A percentile compares a stretch with the other conserved stretches of the same genome.
These are phyloP conservation scores for Telenomus remus DNA, from an alignment of 1,140 invertebrate species.

Conservation along the genomic window DNA sequence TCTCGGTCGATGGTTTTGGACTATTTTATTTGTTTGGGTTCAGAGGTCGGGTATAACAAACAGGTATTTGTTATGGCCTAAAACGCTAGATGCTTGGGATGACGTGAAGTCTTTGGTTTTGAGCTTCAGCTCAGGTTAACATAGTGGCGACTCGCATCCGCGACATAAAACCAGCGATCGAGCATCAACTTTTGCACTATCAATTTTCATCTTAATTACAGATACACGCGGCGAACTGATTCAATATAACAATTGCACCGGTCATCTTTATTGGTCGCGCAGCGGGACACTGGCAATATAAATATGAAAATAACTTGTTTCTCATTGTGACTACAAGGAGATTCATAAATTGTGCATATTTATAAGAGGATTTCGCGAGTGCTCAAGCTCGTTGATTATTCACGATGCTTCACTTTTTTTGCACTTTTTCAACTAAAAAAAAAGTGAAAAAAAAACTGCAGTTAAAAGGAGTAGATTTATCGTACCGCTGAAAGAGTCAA, in stretches of 20 bases:
- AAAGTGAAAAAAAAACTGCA: no score
- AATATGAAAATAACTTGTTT: conserved; percentile 53
- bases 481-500: not conserved
- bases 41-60: no score
- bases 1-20: no score
- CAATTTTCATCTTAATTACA: conserved; percentile 54
- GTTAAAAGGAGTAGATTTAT: no score
- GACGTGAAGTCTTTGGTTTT: not conserved
- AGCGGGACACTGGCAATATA: conserved; percentile 37
- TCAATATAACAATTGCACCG: conserved; percentile 47
- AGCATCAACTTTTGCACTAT: conserved; percentile 34
- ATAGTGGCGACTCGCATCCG: conserved; percentile 19
- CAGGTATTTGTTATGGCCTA: no score
- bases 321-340: conserved; percentile 37
- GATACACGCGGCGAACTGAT: conserved; percentile 41
- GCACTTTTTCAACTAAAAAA: conserved; percentile 7
- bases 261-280: conserved; percentile 44
- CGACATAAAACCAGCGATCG: conserved; percentile 32
- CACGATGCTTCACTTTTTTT: conserved; percentile 25
- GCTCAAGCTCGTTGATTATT: conserved; percentile 26
- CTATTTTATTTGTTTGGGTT: no score
- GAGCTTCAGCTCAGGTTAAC: conserved; percentile 6
- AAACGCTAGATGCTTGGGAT: not conserved
- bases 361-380: conserved; percentile 36
- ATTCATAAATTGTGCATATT: conserved; percentile 48